phyloP scores from a whole-genome alignment of 2,797 vertebrate genomes.

The Rhinoraja longicauda region DNA sequence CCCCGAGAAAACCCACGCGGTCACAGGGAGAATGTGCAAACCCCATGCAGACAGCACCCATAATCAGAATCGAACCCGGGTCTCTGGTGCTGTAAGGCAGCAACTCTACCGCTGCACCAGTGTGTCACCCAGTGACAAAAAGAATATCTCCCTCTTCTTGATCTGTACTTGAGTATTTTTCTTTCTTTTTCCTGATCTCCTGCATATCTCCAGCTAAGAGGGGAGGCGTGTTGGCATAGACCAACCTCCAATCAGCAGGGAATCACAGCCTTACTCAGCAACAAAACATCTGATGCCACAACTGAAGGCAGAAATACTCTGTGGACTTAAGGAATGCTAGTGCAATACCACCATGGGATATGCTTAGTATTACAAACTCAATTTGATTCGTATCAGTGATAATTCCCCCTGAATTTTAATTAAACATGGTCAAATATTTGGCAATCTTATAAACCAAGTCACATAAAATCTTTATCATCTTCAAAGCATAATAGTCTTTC shows the following conservation, averaged over 20 bases:
- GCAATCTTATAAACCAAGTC: not conserved
- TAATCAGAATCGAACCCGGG: no score
- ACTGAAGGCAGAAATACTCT: not conserved
- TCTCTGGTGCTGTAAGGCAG: no score
- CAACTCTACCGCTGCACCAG: no score
- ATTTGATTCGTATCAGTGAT: not conserved
- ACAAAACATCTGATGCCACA: not conserved
- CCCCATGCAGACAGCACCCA: no score
- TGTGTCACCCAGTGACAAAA: not conserved
- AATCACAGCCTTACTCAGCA: not conserved
- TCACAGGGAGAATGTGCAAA: no score
- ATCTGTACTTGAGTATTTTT: not conserved
- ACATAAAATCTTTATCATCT: not conserved
- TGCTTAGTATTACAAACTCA: not conserved
- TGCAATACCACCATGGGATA: not conserved
- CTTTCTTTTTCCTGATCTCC: not conserved
- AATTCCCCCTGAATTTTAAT: not conserved
- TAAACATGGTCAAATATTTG: not conserved
- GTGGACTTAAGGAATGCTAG: not conserved
- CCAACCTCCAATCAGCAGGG: not conserved
- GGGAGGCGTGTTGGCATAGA: not conserved
- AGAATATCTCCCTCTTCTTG: not conserved
- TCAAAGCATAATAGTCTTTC: not conserved
- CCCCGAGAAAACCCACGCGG: no score
- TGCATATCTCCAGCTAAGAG: not conserved